Percentiles rank a stretch among this genome's conserved stretches.
These are phyloP conservation scores for Bufotes viridis DNA, from an alignment of 2,797 vertebrate species.

Conservation along the genomic window DNA sequence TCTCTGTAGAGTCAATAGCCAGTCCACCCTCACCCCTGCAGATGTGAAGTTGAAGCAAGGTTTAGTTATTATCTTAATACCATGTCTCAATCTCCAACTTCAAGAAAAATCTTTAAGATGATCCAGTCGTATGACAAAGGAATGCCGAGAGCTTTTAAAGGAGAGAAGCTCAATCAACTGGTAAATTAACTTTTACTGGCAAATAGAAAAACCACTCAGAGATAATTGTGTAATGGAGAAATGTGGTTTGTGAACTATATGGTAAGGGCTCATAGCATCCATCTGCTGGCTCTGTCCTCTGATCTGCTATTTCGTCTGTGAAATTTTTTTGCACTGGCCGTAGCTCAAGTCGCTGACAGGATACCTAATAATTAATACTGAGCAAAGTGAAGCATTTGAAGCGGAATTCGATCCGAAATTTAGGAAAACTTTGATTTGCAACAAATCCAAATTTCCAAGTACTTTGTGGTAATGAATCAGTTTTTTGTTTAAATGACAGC, in stretches of 20 bases:
- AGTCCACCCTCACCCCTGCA: no score
- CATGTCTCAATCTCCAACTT: constrained; percentile 1
- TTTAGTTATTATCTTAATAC: background rate
- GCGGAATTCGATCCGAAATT: no score
- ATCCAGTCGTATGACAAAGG: background rate
- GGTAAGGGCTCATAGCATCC: constrained; percentile 1
- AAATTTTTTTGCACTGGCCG: background rate
- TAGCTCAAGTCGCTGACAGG: background rate
- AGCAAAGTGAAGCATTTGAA: no score
- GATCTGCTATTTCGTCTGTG: background rate
- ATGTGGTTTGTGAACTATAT: constrained; percentile 10
- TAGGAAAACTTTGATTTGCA: no score
- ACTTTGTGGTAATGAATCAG: no score
- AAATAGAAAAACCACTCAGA: constrained; percentile 25
- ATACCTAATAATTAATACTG: background rate
- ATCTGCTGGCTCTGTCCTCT: background rate
- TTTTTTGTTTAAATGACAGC: no score
- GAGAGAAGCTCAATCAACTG: constrained; percentile 18
- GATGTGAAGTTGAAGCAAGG: background rate
- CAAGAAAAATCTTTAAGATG: background rate
- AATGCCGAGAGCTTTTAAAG: constrained; percentile 18
- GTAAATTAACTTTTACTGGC: constrained; percentile 38
- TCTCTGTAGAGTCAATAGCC: no score
- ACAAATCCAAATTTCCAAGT: no score
- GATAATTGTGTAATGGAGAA: constrained; percentile 25